Conservation (phyloP, 2,797 vertebrate species). For the Agapornis canus region DNA sequence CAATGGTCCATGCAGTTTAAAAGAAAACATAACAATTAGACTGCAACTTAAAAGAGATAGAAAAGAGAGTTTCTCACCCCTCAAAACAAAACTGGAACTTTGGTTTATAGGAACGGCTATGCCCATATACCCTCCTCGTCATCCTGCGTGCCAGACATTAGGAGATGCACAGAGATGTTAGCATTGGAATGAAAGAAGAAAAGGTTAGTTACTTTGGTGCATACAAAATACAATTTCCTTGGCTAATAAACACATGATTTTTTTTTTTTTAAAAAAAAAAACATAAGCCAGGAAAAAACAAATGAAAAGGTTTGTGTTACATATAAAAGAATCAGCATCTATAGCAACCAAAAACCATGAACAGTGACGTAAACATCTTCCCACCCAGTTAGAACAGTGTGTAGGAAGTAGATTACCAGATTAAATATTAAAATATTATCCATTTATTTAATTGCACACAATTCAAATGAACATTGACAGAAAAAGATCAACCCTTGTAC, state of each 20-base stretch:
- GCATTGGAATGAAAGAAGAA: constrained; percentile 79
- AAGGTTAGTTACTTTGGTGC: constrained; percentile 72
- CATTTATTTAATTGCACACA: constrained; percentile 24
- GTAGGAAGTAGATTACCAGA: constrained; percentile 69
- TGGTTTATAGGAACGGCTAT: constrained; percentile 90
- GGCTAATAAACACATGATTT: constrained; percentile 22
- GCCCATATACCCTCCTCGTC: constrained; percentile 99
- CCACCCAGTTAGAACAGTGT: constrained; percentile 27
- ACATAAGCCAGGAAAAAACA: constrained; percentile 25
- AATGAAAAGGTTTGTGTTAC: constrained; percentile 24
- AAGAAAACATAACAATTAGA: constrained; percentile 45
- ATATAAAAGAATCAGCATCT: constrained; percentile 42
- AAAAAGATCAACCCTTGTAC: constrained; percentile 53
- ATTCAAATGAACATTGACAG: constrained; percentile 15
- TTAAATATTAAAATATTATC: constrained; percentile 68
- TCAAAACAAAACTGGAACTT: constrained; percentile 94
- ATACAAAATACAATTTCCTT: constrained; percentile 43
- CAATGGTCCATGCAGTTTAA: constrained; percentile 12
- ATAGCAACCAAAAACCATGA: constrained; percentile 60
- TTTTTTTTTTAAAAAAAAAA: neutral
- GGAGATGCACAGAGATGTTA: constrained; percentile 71
- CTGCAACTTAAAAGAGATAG: constrained; percentile 64
- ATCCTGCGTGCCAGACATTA: constrained; percentile 83
- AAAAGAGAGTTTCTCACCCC: constrained; percentile 88
- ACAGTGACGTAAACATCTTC: constrained; percentile 7